Evolutionary conservation across 2,113 vertebrate genomes (phyloP), one percentile per base, ranked within the genome.

Genomic region (Mustela lutreola): DNA sequence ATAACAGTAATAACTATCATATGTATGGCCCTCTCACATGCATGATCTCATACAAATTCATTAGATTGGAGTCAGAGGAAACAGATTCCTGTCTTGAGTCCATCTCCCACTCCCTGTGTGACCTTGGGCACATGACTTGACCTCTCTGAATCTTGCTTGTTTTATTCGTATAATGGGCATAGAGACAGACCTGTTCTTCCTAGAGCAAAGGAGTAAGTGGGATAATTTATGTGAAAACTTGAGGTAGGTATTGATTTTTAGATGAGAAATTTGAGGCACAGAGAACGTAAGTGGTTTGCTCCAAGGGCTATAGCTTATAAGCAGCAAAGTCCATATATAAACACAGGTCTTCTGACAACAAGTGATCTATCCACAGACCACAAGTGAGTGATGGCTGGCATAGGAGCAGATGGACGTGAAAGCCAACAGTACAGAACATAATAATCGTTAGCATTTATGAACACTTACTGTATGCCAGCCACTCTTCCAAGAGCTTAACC

Each of bases 181-280:
- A 4, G 8, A 14, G 15, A 84, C 78, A 63, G 31, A 31, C n/a
- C 73, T 56, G 53, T 36, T 76, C 48, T 95, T 87, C 78, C 56
- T n/a, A 67, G 70, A 1, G 6, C 45, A 39, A 65, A 80, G 36
- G 45, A 88, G 33, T 63, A 60, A 83, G 33, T 67, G 79, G 91
- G 62, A 63, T 95, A 97, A 96, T 97, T 97, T 95, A 97, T 96
- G 76, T 75, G 97, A 94, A 96, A 95, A 97, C 97, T 95, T 97
- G 86, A 97, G 89, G 45, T 93, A 39, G 65, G 18, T 56, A 96
- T 97, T 95, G 98, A 97, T 97, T 96, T 97, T 91, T 91, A 67
- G 95, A 97, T 91, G 98, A 97, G 96, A 92, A 94, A 95, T 96
- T 58, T 85, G 97, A 97, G 73, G 79, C 48, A 81, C n/a, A 42